Percentiles rank a stretch among this genome's conserved stretches.
Evolutionary conservation across 2,888 invertebrate species (phyloP).

Genomic region (Margaritifera margaritifera): DNA sequence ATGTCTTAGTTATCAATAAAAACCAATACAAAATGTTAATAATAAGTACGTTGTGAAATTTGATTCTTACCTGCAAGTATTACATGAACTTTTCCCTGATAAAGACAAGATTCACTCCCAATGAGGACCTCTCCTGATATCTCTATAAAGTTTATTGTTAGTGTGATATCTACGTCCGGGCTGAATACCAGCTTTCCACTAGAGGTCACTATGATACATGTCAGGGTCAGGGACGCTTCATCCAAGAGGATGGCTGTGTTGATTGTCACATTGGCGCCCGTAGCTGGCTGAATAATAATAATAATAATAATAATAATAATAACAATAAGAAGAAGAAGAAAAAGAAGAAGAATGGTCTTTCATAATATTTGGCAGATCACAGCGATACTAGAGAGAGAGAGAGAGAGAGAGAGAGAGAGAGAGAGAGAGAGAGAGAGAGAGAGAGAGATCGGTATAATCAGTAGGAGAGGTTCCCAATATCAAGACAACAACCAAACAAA

Average conservation of each 20-base stretch:
- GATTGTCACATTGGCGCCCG: not conserved
- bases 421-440: no score
- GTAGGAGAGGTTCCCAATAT: no score
- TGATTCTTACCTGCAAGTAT: not conserved
- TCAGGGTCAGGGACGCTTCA: conserved; percentile 10
- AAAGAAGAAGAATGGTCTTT: no score
- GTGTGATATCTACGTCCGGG: conserved; percentile 13
- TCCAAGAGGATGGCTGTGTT: conserved; percentile 20
- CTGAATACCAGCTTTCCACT: conserved; percentile 33
- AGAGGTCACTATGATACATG: conserved; percentile 17
- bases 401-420: no score
- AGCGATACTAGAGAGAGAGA: no score
- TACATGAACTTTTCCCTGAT: not conserved
- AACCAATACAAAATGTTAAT: not conserved
- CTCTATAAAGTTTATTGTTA: conserved; percentile 8
- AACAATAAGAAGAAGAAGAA: no score
- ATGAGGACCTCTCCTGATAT: conserved; percentile 3
- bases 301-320: not conserved
- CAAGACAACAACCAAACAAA: no score
- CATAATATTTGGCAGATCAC: no score
- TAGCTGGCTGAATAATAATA: conserved; percentile 5
- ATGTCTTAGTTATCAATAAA: no score
- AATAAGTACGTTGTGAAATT: not conserved
- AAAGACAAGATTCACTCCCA: conserved; percentile 1
- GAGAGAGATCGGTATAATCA: no score